A percentile compares a stretch with the other conserved stretches of the same genome.
Evolutionary conservation across 35 echinoderm and acorn worm genomes (phyloP).

Genomic region (Ptychodera flava): DNA sequence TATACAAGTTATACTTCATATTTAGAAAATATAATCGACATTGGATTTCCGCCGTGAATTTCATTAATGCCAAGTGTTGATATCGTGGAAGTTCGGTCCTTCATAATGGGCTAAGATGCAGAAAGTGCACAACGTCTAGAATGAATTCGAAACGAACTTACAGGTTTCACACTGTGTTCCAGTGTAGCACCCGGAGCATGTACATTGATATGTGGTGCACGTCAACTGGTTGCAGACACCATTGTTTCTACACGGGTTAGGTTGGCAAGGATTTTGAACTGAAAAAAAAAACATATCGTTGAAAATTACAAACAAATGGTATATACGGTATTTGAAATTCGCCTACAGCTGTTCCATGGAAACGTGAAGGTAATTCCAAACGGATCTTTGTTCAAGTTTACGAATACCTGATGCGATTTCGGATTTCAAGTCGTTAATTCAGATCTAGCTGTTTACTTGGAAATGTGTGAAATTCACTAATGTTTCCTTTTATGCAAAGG

Average conservation of each 20-base stretch:
- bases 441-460: neutral
- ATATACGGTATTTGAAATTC: neutral
- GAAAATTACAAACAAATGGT: neutral
- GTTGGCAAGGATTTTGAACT: constrained; percentile 53
- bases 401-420: neutral
- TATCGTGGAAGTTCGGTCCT: too few species aligned
- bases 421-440: neutral
- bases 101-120: too few species aligned
- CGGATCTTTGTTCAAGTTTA: neutral
- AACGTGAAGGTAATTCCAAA: constrained; percentile 7
- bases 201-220: constrained; percentile 32
- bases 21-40: neutral
- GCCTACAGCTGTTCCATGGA: neutral
- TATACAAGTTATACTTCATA: too few species aligned
- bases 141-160: constrained; percentile 11
- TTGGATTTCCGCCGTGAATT: neutral
- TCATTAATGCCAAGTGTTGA: too few species aligned
- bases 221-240: constrained; percentile 17
- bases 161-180: constrained; percentile 39
- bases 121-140: too few species aligned
- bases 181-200: constrained; percentile 44
- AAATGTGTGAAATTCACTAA: neutral
- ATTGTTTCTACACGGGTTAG: constrained; percentile 14
- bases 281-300: neutral
- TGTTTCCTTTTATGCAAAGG: too few species aligned